Evolutionary conservation across 2,888 invertebrate genomes (phyloP).

Genomic region (Salpingus planirostris): DNA sequence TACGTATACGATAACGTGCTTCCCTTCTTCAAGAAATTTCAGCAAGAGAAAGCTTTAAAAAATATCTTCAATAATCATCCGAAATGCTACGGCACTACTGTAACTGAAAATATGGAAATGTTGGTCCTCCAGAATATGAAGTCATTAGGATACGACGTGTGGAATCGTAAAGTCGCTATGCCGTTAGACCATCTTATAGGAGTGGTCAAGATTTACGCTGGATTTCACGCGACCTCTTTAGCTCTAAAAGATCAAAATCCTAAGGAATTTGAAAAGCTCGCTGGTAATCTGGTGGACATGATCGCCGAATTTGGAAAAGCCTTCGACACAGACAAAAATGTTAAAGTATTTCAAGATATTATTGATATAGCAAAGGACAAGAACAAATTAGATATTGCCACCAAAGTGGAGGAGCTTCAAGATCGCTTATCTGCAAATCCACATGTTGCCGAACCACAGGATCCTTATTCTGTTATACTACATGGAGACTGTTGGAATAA

Average conservation of each 20-base stretch:
- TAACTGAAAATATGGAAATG: constrained; percentile 13
- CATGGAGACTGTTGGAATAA: constrained; percentile 16
- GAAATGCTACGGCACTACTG: constrained; percentile 6
- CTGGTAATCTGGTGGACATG: neutral
- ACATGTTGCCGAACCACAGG: neutral
- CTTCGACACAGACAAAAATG: neutral
- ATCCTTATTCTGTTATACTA: constrained; percentile 4
- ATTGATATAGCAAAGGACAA: neutral
- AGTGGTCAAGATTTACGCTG: constrained; percentile 7
- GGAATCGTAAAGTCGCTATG: constrained; percentile 19
- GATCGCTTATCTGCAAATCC: no score
- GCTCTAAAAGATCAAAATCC: constrained; percentile 7
- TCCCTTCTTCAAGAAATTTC: constrained; percentile 2
- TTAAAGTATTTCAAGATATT: no score
- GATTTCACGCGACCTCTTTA: constrained; percentile 12
- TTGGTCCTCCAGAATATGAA: constrained; percentile 23
- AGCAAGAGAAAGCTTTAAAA: constrained; percentile 1
- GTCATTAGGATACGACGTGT: constrained; percentile 16
- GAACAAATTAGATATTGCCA: neutral
- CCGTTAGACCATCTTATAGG: constrained; percentile 22
- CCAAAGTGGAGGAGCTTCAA: neutral
- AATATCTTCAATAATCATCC: constrained; percentile 3
- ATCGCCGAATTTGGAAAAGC: neutral
- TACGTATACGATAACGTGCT: constrained; percentile 5
- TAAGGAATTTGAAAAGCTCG: neutral